These are phyloP conservation scores for Caenorhabditis sp. DNA, from an alignment of 2,888 invertebrate species.

Conservation along the genomic window DNA sequence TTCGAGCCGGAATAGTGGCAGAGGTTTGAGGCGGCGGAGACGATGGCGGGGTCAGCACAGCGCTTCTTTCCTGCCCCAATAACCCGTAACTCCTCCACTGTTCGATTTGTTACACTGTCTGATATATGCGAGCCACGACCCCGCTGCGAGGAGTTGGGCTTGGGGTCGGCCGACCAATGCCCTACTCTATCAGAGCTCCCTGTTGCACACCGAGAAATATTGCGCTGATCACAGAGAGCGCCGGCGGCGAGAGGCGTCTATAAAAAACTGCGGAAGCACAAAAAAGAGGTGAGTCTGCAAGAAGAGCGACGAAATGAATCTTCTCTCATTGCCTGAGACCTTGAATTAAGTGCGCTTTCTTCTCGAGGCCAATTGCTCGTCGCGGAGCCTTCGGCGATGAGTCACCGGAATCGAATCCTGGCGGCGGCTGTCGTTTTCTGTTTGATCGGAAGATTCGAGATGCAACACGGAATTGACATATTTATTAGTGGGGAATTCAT, in stretches of 20 bases:
- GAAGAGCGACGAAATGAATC: constrained; percentile 19
- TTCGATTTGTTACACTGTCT: constrained; percentile 56
- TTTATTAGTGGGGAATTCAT: constrained; percentile 14
- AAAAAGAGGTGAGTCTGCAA: constrained; percentile 46
- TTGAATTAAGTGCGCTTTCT: constrained; percentile 43
- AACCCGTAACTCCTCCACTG: constrained; percentile 52
- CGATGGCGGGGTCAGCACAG: constrained; percentile 30
- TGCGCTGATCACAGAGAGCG: constrained; percentile 20
- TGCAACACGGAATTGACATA: constrained; percentile 10
- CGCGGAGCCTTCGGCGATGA: constrained; percentile 12
- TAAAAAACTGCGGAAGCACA: constrained; percentile 43
- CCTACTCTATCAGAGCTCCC: constrained; percentile 41
- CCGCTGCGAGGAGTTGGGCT: constrained; percentile 45
- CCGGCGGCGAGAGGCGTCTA: constrained; percentile 31
- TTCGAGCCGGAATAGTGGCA: constrained; percentile 44
- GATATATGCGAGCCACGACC: constrained; percentile 53
- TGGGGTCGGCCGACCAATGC: constrained; percentile 48
- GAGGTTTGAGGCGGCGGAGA: constrained; percentile 22
- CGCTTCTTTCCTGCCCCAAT: constrained; percentile 49
- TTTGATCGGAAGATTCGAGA: constrained; percentile 15
- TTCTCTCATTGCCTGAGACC: constrained; percentile 44
- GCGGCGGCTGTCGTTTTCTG: constrained; percentile 35
- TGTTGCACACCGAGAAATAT: constrained; percentile 13
- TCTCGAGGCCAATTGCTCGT: constrained; percentile 42
- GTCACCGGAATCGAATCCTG: constrained; percentile 36